A percentile compares a stretch with the other conserved stretches of the same genome.
phyloP scores from a whole-genome alignment of 2,797 vertebrate species.

The Oryzias dopingdopingensis region DNA sequence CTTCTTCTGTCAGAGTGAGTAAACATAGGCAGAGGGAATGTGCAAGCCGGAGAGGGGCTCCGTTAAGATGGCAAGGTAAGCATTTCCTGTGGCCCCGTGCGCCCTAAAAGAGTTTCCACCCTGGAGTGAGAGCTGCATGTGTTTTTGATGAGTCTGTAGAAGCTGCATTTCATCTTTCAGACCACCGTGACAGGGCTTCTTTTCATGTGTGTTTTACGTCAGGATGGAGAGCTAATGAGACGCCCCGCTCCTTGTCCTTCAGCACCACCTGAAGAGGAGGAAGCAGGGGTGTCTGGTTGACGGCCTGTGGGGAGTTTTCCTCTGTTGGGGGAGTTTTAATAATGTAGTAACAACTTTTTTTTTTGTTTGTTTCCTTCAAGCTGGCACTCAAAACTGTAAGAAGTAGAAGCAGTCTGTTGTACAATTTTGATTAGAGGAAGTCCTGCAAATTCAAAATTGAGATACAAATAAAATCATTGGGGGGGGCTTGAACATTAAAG shows the following conservation, averaged over 20 bases:
- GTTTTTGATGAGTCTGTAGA: constrained; percentile 21
- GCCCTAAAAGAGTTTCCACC: constrained; percentile 25
- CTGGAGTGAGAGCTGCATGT: constrained; percentile 7
- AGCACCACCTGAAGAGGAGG: constrained; percentile 35
- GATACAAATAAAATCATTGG: too few species aligned
- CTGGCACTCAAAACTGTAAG: constrained; percentile 34
- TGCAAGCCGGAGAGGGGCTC: constrained; percentile 11
- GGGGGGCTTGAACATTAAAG: too few species aligned
- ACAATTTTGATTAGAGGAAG: too few species aligned
- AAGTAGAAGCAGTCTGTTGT: neutral
- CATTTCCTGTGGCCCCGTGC: constrained; percentile 19
- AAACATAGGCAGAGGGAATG: constrained; percentile 26
- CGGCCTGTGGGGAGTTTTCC: constrained; percentile 33
- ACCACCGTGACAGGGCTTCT: constrained; percentile 36
- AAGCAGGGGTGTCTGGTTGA: constrained; percentile 19
- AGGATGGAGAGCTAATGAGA: constrained; percentile 41
- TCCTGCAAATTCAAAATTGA: too few species aligned
- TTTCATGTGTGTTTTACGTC: constrained; percentile 30
- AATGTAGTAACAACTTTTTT: constrained; percentile 30
- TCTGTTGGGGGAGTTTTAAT: constrained; percentile 35
- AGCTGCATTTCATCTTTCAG: constrained; percentile 29
- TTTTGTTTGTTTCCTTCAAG: neutral
- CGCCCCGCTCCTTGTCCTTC: constrained; percentile 18
- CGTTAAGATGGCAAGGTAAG: constrained; percentile 36
- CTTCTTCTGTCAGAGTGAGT: constrained; percentile 5